These are phyloP conservation scores for Ophonus ardosiacus DNA, from an alignment of 2,888 invertebrate genomes.

Conservation along the genomic window DNA sequence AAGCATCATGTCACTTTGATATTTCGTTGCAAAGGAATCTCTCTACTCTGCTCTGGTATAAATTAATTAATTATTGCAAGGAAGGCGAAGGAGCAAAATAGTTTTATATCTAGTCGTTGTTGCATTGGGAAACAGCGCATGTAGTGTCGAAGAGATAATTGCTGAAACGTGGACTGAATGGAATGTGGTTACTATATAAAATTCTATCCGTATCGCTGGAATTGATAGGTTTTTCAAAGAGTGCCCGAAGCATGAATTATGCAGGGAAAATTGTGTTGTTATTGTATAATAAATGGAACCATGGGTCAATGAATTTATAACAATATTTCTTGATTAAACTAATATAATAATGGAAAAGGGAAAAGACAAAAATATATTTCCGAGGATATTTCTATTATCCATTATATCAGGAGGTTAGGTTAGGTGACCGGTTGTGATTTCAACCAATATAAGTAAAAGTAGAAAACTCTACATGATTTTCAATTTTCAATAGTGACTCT, in stretches of 20 bases:
- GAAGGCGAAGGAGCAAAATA: not conserved
- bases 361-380: no score
- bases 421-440: no score
- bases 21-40: conserved; percentile 28
- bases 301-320: not conserved
- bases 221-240: conserved; percentile 24
- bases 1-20: conserved; percentile 28
- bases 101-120: not conserved
- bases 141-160: conserved; percentile 11
- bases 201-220: conserved; percentile 3
- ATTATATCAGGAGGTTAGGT: no score
- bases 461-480: no score
- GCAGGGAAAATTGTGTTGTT: not conserved
- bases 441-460: no score
- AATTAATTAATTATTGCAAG: not conserved
- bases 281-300: not conserved
- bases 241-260: not conserved
- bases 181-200: conserved; percentile 24
- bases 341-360: no score
- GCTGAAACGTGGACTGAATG: conserved; percentile 10
- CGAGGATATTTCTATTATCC: no score
- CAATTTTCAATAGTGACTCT: no score
- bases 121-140: not conserved
- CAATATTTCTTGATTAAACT: no score
- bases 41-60: not conserved